phyloP scores from a whole-genome alignment of 2,888 invertebrate species.

The Rhodophaea formosa region DNA sequence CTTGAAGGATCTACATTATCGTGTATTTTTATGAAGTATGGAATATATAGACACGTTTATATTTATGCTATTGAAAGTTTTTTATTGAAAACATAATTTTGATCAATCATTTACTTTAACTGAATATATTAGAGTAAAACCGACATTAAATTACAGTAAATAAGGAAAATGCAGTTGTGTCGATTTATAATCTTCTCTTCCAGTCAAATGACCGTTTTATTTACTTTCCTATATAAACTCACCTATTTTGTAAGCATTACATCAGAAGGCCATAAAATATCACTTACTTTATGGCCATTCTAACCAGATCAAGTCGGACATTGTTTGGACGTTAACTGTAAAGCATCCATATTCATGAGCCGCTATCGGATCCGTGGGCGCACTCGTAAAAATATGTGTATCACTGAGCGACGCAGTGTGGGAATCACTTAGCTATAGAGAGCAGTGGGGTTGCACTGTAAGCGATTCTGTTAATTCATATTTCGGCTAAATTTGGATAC shows the following conservation, averaged over 20 bases:
- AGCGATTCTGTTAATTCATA: too few species aligned
- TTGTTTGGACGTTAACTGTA: background rate
- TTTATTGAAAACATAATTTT: too few species aligned
- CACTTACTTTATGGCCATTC: background rate
- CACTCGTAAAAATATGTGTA: constrained; percentile 16
- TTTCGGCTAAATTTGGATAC: background rate
- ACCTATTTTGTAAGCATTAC: background rate
- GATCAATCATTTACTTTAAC: too few species aligned
- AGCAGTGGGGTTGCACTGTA: background rate
- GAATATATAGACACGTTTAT: too few species aligned
- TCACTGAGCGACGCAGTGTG: constrained; percentile 5
- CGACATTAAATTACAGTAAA: too few species aligned
- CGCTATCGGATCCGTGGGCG: constrained; percentile 6
- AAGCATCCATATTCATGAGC: constrained; percentile 4
- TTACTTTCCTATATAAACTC: background rate
- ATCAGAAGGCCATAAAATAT: background rate
- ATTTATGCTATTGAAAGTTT: too few species aligned
- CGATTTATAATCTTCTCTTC: too few species aligned
- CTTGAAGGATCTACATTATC: too few species aligned
- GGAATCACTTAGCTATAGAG: constrained; percentile 10
- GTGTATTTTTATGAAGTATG: too few species aligned
- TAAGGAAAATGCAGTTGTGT: too few species aligned
- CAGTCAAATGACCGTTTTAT: background rate
- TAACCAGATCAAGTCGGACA: background rate
- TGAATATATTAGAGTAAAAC: too few species aligned